Evolutionary conservation across 2,888 invertebrate species (phyloP).

Genomic region (Congeria kusceri): DNA sequence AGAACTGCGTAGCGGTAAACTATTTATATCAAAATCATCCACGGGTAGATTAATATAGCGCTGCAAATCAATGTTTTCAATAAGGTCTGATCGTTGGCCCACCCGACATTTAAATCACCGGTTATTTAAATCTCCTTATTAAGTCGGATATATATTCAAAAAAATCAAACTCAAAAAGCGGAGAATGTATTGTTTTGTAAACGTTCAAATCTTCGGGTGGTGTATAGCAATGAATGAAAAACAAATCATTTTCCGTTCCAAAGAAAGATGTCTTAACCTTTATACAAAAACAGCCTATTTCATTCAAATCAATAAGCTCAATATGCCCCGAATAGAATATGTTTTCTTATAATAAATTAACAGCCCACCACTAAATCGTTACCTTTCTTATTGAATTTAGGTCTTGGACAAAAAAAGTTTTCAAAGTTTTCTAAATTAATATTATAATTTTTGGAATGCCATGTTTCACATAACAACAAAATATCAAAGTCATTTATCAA

Average conservation of each 20-base stretch:
- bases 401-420: slow-evolving; percentile 9
- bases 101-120: slow-evolving; percentile 10
- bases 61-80: slow-evolving; percentile 15
- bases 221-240: slow-evolving; percentile 16
- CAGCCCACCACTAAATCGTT: slow-evolving; percentile 17
- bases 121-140: slow-evolving; percentile 13
- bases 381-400: slow-evolving; percentile 11
- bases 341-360: slow-evolving; percentile 11
- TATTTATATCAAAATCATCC: not conserved
- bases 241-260: slow-evolving; percentile 14
- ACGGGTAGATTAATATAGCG: slow-evolving; percentile 12
- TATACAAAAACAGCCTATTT: slow-evolving; percentile 13
- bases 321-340: slow-evolving; percentile 5
- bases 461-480: too few species aligned
- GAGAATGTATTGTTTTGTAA: slow-evolving; percentile 16
- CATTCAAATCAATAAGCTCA: slow-evolving; percentile 8
- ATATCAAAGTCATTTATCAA: too few species aligned
- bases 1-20: not conserved
- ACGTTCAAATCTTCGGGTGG: slow-evolving; percentile 13
- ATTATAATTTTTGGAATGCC: slow-evolving; percentile 1
- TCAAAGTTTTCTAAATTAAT: slow-evolving; percentile 10
- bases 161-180: slow-evolving; percentile 23
- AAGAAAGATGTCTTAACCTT: not conserved
- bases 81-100: not conserved
- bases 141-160: slow-evolving; percentile 4